phyloP scores from a whole-genome alignment of 2,888 invertebrate genomes.

The Trisateles emortualis region DNA sequence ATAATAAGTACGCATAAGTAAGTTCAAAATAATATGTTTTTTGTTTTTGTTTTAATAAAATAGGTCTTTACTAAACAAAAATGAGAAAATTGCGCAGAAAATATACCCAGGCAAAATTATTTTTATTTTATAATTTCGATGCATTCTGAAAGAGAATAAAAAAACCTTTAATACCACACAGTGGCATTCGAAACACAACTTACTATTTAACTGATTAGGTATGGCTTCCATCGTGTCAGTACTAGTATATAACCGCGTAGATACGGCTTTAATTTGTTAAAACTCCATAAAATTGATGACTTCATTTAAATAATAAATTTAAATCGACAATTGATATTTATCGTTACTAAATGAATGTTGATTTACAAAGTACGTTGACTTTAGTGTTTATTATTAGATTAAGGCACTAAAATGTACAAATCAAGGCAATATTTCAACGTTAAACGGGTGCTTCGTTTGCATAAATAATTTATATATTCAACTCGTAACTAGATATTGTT shows the following conservation, averaged over 20 bases:
- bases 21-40: no score
- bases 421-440: conserved; percentile 37
- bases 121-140: no score
- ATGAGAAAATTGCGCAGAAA: no score
- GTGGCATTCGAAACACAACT: conserved; percentile 43
- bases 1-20: no score
- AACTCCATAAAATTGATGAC: conserved; percentile 28
- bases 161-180: conserved; percentile 49
- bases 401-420: conserved; percentile 30
- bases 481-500: conserved; percentile 26
- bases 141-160: conserved; percentile 22
- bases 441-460: conserved; percentile 30
- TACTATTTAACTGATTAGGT: conserved; percentile 47
- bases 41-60: no score
- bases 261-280: conserved; percentile 26
- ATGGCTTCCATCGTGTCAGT: conserved; percentile 39
- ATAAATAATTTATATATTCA: conserved; percentile 35
- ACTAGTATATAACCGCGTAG: conserved; percentile 17
- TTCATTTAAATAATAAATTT: conserved; percentile 36
- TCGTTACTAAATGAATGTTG: conserved; percentile 34
- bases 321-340: conserved; percentile 30
- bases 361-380: conserved; percentile 35
- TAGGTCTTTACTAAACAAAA: no score
- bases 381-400: conserved; percentile 41
- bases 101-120: no score